Percentiles rank a stretch among this genome's conserved stretches.
phyloP scores from a whole-genome alignment of 2,888 invertebrate species.

The Andrena dorsata region DNA sequence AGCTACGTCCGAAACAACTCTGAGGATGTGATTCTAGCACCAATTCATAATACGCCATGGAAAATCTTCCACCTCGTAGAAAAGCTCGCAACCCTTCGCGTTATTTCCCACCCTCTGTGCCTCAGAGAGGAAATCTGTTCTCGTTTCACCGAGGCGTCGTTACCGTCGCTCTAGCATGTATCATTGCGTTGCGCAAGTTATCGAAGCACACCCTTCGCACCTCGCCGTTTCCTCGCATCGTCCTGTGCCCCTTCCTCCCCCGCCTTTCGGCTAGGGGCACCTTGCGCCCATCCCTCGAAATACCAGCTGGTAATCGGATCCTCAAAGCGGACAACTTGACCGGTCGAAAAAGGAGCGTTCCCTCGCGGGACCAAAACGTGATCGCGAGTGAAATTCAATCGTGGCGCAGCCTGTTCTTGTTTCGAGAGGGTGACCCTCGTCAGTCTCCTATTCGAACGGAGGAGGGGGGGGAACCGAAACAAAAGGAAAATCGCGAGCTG shows the following conservation, averaged over 20 bases:
- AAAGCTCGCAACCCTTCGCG: no score
- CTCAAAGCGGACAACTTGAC: slow-evolving; percentile 31
- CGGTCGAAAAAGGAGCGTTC: slow-evolving; percentile 11
- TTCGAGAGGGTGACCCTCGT: slow-evolving; percentile 13
- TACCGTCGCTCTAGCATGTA: slow-evolving; percentile 6
- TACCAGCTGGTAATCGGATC: slow-evolving; percentile 46
- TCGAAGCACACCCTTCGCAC: neutral
- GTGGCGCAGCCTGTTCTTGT: neutral
- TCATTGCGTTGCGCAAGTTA: slow-evolving; percentile 18
- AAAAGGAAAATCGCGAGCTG: neutral
- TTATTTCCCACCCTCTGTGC: neutral
- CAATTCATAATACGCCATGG: no score
- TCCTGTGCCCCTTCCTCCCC: neutral
- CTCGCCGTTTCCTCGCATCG: neutral
- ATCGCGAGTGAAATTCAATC: slow-evolving; percentile 40
- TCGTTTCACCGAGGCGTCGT: slow-evolving; percentile 3
- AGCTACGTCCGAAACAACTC: no score
- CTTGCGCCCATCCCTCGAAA: slow-evolving; percentile 7
- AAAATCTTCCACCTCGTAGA: no score
- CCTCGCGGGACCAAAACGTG: slow-evolving; percentile 23
- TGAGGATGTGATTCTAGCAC: no score
- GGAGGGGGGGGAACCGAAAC: neutral
- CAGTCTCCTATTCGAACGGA: neutral
- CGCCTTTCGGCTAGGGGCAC: slow-evolving; percentile 3
- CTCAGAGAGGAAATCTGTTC: neutral